Percentiles rank a stretch among this genome's conserved stretches.
These are phyloP conservation scores for Cecidostiba fungosa DNA, from an alignment of 2,888 invertebrate genomes.

Conservation along the genomic window DNA sequence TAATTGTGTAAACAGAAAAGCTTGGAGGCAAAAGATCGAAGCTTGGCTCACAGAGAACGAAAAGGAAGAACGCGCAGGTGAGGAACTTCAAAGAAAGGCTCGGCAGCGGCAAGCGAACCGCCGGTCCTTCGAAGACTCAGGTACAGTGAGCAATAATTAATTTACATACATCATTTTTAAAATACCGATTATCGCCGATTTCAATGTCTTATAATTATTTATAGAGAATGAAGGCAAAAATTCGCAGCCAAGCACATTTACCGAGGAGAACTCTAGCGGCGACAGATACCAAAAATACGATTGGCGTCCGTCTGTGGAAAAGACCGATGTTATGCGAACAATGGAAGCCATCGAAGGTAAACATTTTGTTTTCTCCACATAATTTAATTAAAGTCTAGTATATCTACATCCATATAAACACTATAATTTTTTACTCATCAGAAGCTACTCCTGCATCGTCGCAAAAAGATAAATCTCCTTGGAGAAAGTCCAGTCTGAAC, in stretches of 20 bases:
- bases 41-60: slow-evolving; percentile 95
- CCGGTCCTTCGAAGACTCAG: slow-evolving; percentile 92
- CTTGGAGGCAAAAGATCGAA: slow-evolving; percentile 95
- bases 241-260: slow-evolving; percentile 86
- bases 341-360: slow-evolving; percentile 94
- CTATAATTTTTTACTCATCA: slow-evolving; percentile 73
- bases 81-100: slow-evolving; percentile 85
- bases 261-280: slow-evolving; percentile 84
- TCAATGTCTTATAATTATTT: slow-evolving; percentile 42
- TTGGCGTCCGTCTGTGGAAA: slow-evolving; percentile 92
- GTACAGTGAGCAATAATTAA: slow-evolving; percentile 78
- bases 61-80: slow-evolving; percentile 88
- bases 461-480: slow-evolving; percentile 89
- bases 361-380: slow-evolving; percentile 3
- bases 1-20: slow-evolving; percentile 81
- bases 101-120: slow-evolving; percentile 87
- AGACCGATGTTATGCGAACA: slow-evolving; percentile 90
- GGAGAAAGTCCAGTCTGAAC: slow-evolving; percentile 87
- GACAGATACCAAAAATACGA: slow-evolving; percentile 83
- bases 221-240: slow-evolving; percentile 90
- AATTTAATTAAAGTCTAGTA: too few species aligned
- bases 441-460: slow-evolving; percentile 85
- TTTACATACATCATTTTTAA: not conserved
- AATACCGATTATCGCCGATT: not conserved
- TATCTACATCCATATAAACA: not conserved